phyloP scores from a whole-genome alignment of 2,113 vertebrate genomes.

The Parus major region DNA sequence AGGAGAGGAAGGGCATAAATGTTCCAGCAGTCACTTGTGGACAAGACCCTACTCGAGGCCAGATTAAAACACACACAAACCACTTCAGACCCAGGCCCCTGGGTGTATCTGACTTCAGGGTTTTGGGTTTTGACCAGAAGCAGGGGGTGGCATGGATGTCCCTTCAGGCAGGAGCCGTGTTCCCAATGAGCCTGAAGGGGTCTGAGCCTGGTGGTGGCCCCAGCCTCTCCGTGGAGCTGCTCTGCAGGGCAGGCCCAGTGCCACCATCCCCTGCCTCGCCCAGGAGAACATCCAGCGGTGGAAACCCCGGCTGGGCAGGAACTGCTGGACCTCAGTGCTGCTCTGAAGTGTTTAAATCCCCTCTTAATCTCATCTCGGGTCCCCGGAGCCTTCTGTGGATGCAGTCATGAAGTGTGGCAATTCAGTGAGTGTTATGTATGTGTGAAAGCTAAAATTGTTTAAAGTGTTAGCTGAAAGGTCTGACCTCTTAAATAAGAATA shows the following conservation, averaged over 20 bases:
- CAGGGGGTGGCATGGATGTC: rapidly evolving
- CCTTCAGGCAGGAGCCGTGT: not conserved
- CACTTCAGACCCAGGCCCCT: not conserved
- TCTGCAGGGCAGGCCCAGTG: not conserved
- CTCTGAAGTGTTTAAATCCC: not conserved
- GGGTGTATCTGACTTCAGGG: not conserved
- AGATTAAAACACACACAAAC: not conserved
- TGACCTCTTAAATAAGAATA: not conserved
- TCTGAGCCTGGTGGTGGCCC: not conserved
- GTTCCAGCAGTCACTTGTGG: not conserved
- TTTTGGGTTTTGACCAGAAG: not conserved
- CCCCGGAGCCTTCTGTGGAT: not conserved
- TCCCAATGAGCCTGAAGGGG: rapidly evolving
- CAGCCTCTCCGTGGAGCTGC: rapidly evolving
- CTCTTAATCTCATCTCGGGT: not conserved
- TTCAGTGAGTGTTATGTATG: not conserved
- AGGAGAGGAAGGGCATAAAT: not conserved
- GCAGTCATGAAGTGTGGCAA: not conserved
- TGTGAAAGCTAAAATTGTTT: not conserved
- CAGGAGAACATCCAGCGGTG: rapidly evolving
- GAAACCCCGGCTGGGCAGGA: rapidly evolving
- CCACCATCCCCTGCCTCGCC: rapidly evolving
- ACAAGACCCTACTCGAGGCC: rapidly evolving
- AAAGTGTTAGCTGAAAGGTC: not conserved
- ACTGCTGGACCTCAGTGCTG: not conserved